Base-by-base conservation (phyloP, 2,113 vertebrate genomes). In the Pungitius pungitius region DNA sequence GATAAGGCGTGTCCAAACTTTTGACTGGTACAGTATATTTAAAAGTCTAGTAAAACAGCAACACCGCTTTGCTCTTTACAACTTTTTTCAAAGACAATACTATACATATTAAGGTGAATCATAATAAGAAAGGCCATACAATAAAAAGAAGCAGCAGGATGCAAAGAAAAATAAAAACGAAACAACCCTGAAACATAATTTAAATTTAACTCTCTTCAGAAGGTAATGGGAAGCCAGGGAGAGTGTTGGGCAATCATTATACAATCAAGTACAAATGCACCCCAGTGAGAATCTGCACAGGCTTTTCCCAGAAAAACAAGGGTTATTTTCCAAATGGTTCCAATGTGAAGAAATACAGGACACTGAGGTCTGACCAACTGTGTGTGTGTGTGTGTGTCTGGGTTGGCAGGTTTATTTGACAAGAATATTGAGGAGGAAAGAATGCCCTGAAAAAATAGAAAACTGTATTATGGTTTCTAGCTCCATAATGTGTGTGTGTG, bases 321-420 rank as follows among this genome's bases (percentile, higher is more conserved):
- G 69, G 60, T 84, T 88, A 82, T 85, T 87, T 88, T 83, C 82
- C 79, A 88, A 92, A 91, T 90, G 77, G 79, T 81, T 92, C 77
- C 86, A 90, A 73, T 82, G 74, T 90, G 91, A 89, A 82, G 81
- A 90, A 89, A 89, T 77, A 86, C 86, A 87, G 77, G 80, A 89
- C 82, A 77, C 52, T 45, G 71, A 69, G 61, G 49, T 56, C 58
- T 30, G 2, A 30, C 30, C 30, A 30, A 30, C 30, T 55, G 59
- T 17, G 7, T 18, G 8, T 37, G 35, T 15, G 33, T 49, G 43
- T 14, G 39, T 71, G 65, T 66, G 35, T 75, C 43, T 69, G 64
- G 15, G 54, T 43, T 91, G 75, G 80, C 82, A 75, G 54, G 37
- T 72, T 77, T 47, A 26, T 79, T 24, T 20, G 78, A 87, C 83